These are phyloP conservation scores for Tineola bisselliella DNA, from an alignment of 2,888 invertebrate genomes.

Conservation along the genomic window DNA sequence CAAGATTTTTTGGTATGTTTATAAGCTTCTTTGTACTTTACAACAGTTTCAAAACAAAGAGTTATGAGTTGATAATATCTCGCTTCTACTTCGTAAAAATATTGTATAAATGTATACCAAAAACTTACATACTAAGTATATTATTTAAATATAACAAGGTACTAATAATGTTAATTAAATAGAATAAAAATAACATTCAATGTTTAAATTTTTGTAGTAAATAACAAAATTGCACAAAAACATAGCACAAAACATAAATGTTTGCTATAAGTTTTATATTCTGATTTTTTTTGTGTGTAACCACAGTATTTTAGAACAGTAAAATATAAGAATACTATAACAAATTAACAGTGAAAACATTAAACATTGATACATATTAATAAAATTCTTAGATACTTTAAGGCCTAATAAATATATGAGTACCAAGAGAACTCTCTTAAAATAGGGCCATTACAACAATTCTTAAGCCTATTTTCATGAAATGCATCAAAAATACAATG, in stretches of 20 bases:
- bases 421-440: not conserved
- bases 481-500: not conserved
- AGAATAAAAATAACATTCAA: constrained; percentile 10
- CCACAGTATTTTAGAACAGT: not conserved
- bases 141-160: constrained; percentile 5
- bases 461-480: not conserved
- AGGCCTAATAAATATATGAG: not conserved
- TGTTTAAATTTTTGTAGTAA: constrained; percentile 10
- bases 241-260: constrained; percentile 1
- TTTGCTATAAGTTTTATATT: not conserved
- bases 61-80: not conserved
- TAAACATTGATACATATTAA: not conserved
- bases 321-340: not conserved
- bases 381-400: not conserved
- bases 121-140: constrained; percentile 2
- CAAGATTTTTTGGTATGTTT: not conserved
- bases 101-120: not conserved
- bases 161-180: constrained; percentile 2
- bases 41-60: not conserved
- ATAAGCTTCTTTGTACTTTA: constrained; percentile 4
- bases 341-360: not conserved
- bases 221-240: constrained; percentile 13
- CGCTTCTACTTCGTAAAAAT: not conserved
- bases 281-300: constrained; percentile 1
- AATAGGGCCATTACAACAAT: not conserved